Evolutionary conservation across 2,888 invertebrate genomes (phyloP), one percentile per base, ranked within the genome.

Genomic region (Axea sp.): DNA sequence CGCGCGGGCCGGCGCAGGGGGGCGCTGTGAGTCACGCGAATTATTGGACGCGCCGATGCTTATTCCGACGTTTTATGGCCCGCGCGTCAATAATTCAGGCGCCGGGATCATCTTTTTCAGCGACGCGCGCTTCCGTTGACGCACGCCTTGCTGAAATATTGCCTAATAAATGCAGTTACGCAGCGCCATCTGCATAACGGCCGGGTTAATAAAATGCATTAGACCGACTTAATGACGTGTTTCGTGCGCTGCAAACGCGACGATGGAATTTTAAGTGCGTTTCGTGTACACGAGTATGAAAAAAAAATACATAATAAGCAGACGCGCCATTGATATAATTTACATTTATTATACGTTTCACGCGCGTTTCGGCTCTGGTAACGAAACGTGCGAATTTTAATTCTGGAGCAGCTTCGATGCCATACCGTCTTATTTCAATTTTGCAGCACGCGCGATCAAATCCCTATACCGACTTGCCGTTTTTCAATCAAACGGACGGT

Each of bases 21-120:
- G 41, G 60, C 39, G 41, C 57, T 6, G 31, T 73, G 73, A 62
- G 74, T 76, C 73, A 77, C 72, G 57, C 59, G 55, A 67, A 68
- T 47, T 39, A 71, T 49, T 31, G 51, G 51, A 37, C 71, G 65
- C 55, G 24, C 49, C 73, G 45, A 57, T 65, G 72, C 68, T 77
- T 76, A 64, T 76, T 77, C 69, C 74, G 53, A 37, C 73, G 53
- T 57, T 75, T 71, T 55, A 75, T 71, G 55, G 68, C 55, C 72
- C 57, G 43, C 45, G 59, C 59, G 49, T 72, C 64, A 72, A 72
- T 72, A 64, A 65, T 62, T 64, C 57, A 57, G 57, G 28, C 17
- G 12, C 55, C 30, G 39, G 33, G 30, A 24, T 15, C 53, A 35
- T 62, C 69, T 37, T 62, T 53, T 60, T 62, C 17, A 22, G 12